Evolutionary conservation across 2,797 vertebrate species (phyloP).

Genomic region (Acanthopagrus latus): DNA sequence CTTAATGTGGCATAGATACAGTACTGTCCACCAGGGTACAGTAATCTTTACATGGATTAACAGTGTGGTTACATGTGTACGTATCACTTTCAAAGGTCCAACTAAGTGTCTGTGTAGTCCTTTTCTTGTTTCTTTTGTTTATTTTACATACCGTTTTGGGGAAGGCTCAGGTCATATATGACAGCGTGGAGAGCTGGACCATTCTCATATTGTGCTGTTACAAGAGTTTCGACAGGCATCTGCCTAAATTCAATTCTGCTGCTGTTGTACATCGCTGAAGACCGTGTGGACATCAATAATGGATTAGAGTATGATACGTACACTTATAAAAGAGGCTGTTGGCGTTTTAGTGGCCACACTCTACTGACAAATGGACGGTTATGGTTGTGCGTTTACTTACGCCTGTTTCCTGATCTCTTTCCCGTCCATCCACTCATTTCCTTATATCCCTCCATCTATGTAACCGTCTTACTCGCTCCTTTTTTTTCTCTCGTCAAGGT

Average conservation of each 20-base stretch:
- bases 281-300: conserved; percentile 36
- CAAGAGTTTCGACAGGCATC: background rate
- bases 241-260: background rate
- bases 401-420: conserved; percentile 1
- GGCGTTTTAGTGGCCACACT: conserved; percentile 9
- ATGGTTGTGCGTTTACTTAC: conserved; percentile 21
- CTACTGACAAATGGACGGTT: conserved; percentile 32
- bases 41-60: background rate
- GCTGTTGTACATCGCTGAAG: background rate
- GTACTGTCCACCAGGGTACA: too few relatives aligned
- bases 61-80: background rate
- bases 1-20: too few relatives aligned
- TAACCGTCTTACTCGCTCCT: background rate
- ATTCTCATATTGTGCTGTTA: background rate
- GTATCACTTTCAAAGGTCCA: background rate
- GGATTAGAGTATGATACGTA: conserved; percentile 7
- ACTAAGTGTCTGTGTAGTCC: background rate
- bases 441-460: background rate
- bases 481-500: conserved; percentile 82
- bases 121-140: too few relatives aligned
- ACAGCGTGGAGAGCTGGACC: background rate
- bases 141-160: background rate
- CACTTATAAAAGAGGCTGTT: conserved; percentile 4
- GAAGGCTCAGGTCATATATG: background rate
- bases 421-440: background rate